A percentile compares a stretch with the other conserved stretches of the same genome.
These are phyloP conservation scores for Elachura formosa DNA, from an alignment of 2,113 vertebrate genomes.

Conservation along the genomic window DNA sequence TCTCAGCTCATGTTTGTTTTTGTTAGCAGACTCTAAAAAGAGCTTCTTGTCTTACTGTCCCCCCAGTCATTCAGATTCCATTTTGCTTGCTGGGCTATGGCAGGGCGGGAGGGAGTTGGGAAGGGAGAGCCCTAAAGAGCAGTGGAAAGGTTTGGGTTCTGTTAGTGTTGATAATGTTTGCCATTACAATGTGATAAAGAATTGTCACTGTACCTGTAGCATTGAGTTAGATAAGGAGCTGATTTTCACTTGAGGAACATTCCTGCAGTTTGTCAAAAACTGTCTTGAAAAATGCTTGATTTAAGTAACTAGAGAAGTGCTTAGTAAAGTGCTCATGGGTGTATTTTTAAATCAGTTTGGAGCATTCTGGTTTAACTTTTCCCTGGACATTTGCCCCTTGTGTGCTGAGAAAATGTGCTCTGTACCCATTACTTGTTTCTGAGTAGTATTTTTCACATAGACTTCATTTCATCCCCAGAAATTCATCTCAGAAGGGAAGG, in stretches of 20 bases:
- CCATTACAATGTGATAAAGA: background rate
- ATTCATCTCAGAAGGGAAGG: conserved; percentile 87
- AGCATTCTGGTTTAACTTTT: background rate
- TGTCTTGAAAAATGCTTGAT: background rate
- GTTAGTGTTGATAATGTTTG: background rate
- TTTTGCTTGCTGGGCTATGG: background rate
- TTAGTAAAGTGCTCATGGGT: background rate
- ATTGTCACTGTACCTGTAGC: too few species aligned
- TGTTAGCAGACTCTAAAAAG: background rate
- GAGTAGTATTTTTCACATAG: background rate
- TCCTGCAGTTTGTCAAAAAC: background rate
- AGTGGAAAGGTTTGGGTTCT: background rate
- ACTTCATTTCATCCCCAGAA: conserved; percentile 71
- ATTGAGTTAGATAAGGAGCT: background rate
- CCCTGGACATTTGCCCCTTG: background rate
- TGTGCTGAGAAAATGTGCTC: background rate
- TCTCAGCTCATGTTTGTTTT: background rate
- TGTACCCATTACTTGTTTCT: background rate
- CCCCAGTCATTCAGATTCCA: background rate
- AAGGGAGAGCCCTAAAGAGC: background rate
- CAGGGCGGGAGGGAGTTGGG: background rate
- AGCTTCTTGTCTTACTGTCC: background rate
- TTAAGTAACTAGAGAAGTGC: background rate
- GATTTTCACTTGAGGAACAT: background rate
- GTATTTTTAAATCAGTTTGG: background rate